phyloP scores from a whole-genome alignment of 2,113 vertebrate genomes.

The Scortum barcoo region DNA sequence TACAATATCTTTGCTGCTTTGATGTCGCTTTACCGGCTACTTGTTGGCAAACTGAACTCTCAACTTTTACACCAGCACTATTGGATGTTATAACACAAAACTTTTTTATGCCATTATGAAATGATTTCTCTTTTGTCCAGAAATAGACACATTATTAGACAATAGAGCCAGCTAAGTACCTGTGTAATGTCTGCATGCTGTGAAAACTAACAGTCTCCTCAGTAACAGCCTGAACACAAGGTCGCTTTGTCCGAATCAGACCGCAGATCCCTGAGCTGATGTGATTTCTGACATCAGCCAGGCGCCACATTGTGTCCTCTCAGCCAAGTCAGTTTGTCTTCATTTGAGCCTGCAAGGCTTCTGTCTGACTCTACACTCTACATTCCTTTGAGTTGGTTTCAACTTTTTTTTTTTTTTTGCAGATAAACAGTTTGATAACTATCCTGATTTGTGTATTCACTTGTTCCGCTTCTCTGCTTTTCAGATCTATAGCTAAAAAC shows the following conservation, averaged over 20 bases:
- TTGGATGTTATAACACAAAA: neutral
- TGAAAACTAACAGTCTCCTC: neutral
- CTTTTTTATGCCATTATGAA: neutral
- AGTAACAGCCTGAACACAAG: neutral
- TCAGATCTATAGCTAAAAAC: conserved; percentile 29
- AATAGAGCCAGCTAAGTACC: neutral
- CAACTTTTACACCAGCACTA: neutral
- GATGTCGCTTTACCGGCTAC: conserved; percentile 49
- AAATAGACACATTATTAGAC: neutral
- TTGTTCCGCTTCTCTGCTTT: conserved; percentile 35
- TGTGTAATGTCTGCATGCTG: neutral
- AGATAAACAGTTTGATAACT: conserved; percentile 39
- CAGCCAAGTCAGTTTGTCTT: conserved; percentile 63
- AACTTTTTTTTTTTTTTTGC: conserved; percentile 2
- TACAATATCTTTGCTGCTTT: conserved; percentile 31
- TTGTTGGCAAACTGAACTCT: conserved; percentile 71
- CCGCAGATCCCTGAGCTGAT: conserved; percentile 13
- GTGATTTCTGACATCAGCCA: conserved; percentile 20
- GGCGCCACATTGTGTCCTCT: conserved; percentile 5
- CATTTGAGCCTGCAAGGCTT: conserved; percentile 39
- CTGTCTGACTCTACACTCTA: conserved; percentile 2
- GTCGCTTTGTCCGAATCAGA: conserved; percentile 15
- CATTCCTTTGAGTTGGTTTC: neutral
- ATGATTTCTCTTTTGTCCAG: neutral
- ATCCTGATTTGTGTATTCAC: conserved; percentile 10